phyloP scores from a whole-genome alignment of 1,140 invertebrate genomes.

The Lepidostoma basale region DNA sequence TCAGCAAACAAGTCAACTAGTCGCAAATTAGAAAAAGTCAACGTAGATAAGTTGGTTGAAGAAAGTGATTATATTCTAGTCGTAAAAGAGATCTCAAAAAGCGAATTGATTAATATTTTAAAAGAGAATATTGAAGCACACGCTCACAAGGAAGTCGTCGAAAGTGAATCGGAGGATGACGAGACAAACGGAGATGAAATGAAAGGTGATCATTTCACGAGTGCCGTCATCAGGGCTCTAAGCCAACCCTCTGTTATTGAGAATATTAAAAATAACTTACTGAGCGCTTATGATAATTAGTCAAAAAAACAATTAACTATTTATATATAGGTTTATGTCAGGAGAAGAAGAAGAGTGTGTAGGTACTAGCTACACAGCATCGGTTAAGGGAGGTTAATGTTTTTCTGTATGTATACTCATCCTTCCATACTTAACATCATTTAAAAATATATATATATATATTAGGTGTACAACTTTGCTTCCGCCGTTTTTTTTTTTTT shows the following conservation, averaged over 20 bases:
- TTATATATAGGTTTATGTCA: no score
- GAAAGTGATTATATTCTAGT: constrained; percentile 49
- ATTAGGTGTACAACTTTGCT: no score
- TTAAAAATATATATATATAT: no score
- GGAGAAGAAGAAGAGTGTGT: no score
- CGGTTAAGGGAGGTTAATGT: no score
- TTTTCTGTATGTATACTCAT: no score
- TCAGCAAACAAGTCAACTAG: not conserved
- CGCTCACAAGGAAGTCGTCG: constrained; percentile 39
- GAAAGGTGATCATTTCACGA: constrained; percentile 53
- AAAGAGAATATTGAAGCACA: constrained; percentile 52
- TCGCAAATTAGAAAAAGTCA: not conserved
- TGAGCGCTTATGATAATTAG: no score
- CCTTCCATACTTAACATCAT: no score
- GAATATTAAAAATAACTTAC: constrained; percentile 37
- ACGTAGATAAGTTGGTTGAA: constrained; percentile 46
- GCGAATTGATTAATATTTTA: constrained; percentile 52
- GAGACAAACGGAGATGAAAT: constrained; percentile 49
- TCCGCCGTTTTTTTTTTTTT: no score
- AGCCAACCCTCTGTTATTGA: constrained; percentile 39
- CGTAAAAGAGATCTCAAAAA: constrained; percentile 48
- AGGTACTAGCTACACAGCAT: no score
- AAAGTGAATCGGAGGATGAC: constrained; percentile 53
- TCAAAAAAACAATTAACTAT: no score
- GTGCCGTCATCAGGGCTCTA: constrained; percentile 47